phyloP scores from a whole-genome alignment of 2,888 invertebrate genomes.

The Eremobia ochroleuca region DNA sequence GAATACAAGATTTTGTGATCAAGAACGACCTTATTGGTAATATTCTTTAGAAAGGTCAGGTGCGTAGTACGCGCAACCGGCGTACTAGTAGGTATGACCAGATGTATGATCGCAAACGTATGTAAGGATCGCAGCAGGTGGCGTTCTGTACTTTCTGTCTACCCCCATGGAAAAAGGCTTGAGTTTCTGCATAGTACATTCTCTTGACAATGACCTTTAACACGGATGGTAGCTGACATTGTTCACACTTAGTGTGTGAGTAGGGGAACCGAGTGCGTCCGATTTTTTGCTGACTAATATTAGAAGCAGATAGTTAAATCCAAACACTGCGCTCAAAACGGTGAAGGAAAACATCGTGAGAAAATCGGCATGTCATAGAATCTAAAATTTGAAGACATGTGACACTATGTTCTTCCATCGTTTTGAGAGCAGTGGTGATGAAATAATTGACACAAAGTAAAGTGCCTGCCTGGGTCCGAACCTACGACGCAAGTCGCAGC shows the following conservation, averaged over 20 bases:
- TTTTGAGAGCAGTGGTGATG: too few relatives aligned
- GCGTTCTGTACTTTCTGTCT: background rate
- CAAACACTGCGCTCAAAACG: too few relatives aligned
- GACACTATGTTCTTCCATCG: too few relatives aligned
- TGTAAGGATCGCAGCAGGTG: background rate
- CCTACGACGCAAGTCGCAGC: too few relatives aligned
- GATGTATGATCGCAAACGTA: background rate
- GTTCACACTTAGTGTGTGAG: background rate
- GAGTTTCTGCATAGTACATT: background rate
- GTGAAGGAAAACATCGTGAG: too few relatives aligned
- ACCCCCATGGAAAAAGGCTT: background rate
- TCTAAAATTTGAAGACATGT: too few relatives aligned
- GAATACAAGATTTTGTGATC: background rate
- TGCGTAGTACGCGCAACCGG: background rate
- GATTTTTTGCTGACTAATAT: background rate
- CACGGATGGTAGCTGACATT: background rate
- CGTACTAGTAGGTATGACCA: background rate
- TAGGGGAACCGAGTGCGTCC: background rate
- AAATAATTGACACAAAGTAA: too few relatives aligned
- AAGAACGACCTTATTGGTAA: background rate
- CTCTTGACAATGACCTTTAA: constrained; percentile 15
- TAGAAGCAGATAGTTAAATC: background rate
- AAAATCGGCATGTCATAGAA: too few relatives aligned
- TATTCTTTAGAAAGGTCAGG: background rate
- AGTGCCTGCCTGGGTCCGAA: too few relatives aligned